These are phyloP conservation scores for Coboldia fuscipes DNA, from an alignment of 1,140 invertebrate genomes.

Conservation along the genomic window DNA sequence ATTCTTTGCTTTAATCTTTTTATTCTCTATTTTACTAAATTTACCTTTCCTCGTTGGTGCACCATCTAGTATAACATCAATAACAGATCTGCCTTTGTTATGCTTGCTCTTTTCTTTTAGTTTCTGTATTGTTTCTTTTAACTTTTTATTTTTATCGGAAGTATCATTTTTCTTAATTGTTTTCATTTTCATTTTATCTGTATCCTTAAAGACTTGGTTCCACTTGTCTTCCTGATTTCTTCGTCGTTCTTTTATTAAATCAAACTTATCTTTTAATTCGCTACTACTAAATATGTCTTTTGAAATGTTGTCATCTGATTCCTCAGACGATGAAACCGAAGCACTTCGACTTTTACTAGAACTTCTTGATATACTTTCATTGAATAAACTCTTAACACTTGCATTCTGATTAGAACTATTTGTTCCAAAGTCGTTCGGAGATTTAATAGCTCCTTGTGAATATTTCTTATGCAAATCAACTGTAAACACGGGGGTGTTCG, in stretches of 20 bases:
- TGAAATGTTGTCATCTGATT: constrained; percentile 7
- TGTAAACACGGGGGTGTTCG: constrained; percentile 9
- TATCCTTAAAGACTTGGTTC: constrained; percentile 9
- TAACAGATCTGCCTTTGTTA: constrained; percentile 18
- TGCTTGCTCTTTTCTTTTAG: constrained; percentile 30
- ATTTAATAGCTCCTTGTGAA: constrained; percentile 20
- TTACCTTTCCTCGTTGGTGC: constrained; percentile 1
- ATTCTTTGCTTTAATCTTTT: constrained; percentile 4
- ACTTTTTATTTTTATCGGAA: constrained; percentile 1
- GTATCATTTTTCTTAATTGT: constrained; percentile 1
- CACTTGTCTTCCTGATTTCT: constrained; percentile 13
- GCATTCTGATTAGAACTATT: background rate
- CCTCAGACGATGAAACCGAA: constrained; percentile 14
- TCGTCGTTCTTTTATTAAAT: constrained; percentile 39
- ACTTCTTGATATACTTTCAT: constrained; percentile 22
- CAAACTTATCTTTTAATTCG: constrained; percentile 30
- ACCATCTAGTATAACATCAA: background rate
- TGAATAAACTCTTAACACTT: constrained; percentile 2
- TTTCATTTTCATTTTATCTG: constrained; percentile 4
- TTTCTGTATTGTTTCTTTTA: constrained; percentile 32
- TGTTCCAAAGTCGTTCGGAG: too few species aligned
- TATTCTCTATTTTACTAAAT: constrained; percentile 12
- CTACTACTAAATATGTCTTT: constrained; percentile 5
- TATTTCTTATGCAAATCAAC: constrained; percentile 22
- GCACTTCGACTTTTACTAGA: constrained; percentile 22